Evolutionary conservation across 35 echinoderm and acorn worm species (phyloP), one percentile per base, ranked within the genome.

Genomic region (Heliocidaris tuberculata): DNA sequence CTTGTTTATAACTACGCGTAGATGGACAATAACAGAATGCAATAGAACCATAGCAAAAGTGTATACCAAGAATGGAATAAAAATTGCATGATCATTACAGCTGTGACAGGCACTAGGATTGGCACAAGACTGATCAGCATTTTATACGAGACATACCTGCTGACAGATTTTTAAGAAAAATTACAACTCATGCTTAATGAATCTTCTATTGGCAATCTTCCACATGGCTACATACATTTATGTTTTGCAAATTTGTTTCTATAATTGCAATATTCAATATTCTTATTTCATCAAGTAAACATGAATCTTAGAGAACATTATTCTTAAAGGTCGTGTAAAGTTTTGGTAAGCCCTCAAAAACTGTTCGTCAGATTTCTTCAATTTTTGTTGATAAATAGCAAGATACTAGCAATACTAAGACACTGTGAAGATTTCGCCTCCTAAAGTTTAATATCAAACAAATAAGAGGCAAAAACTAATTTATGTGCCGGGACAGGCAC

Each of bases 121-220:
- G 65, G 19, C 27, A 19, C 16, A 71, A 71, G 27, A 78, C 3
- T 27, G 19, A n/a, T 78, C 21, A 0, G 21, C 65, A 78, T n/a
- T 78, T 78, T 78, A 19, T 78, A 8, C 17, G 27, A 56, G 15
- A 56, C 52, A 56, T 56, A 56, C 9, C 52, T 78, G 65, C 21
- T 78, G 21, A 78, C 6, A 6, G 65, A 24, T 78, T 27, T 78
- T 19, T 78, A 19, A 2, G 21, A 24, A 78, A 78, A 78, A 17
- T 78, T n/a, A 78, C 65, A 19, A 78, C 65, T 78, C 65, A 78
- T 78, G 65, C 65, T 78, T 7, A n/a, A 78, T 78, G 65, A 7
- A 78, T 78, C 65, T 78, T 78, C 21, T n/a, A 78, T 24, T 78
- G 65, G 65, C 65, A n/a, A 78, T 78, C 65, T 78, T 78, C 65